Evolutionary conservation across 2,113 vertebrate genomes (phyloP).

Genomic region (Cottus gobio): DNA sequence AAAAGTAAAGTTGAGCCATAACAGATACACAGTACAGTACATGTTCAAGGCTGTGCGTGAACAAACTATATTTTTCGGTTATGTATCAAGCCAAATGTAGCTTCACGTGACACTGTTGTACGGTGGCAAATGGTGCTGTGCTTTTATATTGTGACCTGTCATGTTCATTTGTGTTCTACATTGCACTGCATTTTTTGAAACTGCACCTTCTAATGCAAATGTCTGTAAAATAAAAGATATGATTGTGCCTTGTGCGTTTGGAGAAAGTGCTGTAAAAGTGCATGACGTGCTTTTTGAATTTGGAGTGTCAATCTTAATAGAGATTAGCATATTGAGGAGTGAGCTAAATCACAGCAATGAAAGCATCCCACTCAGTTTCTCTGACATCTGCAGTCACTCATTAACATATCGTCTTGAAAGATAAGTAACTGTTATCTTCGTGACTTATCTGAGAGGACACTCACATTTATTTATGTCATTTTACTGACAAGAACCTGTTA

Average conservation of each 20-base stretch:
- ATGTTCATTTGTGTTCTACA: conserved; percentile 51
- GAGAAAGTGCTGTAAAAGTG: conserved; percentile 25
- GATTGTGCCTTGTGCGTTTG: conserved; percentile 3
- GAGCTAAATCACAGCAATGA: conserved; percentile 51
- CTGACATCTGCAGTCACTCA: conserved; percentile 88
- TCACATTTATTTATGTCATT: conserved; percentile 30
- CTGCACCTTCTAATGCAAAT: conserved; percentile 53
- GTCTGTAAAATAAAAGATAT: conserved; percentile 56
- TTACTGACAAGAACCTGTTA: neutral
- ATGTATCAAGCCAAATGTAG: conserved; percentile 37
- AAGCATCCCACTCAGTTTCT: conserved; percentile 67
- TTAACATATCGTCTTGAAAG: conserved; percentile 86
- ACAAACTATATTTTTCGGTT: neutral
- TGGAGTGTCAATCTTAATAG: conserved; percentile 30
- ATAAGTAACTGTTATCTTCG: conserved; percentile 84
- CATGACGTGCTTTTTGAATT: conserved; percentile 30
- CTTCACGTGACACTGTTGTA: conserved; percentile 56
- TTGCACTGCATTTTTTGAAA: conserved; percentile 60
- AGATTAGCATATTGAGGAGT: conserved; percentile 34
- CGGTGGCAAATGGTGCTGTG: conserved; percentile 48
- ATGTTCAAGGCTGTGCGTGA: conserved; percentile 5
- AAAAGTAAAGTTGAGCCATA: neutral
- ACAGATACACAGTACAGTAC: neutral
- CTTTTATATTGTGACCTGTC: conserved; percentile 52
- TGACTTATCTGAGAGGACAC: conserved; percentile 81